These are phyloP conservation scores for Trematocara stigmaticum DNA, from an alignment of 2,113 vertebrate species.

Conservation along the genomic window DNA sequence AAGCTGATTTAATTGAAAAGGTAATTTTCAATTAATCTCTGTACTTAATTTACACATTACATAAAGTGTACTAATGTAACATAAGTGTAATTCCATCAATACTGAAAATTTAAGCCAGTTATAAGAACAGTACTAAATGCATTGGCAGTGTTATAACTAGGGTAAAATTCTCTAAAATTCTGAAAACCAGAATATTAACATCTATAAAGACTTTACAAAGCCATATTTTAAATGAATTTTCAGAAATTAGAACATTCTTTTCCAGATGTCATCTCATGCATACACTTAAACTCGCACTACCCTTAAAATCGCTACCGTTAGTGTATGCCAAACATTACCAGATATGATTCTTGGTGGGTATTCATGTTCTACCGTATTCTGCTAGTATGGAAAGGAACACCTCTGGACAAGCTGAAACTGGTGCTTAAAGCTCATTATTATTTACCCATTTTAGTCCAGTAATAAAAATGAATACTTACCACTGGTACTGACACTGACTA, in stretches of 20 bases:
- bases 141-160: neutral
- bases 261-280: neutral
- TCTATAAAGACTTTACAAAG: neutral
- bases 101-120: neutral
- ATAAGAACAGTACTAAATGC: neutral
- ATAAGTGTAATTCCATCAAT: neutral
- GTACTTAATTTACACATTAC: neutral
- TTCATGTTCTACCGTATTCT: neutral
- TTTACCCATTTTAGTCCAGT: neutral
- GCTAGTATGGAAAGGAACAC: neutral
- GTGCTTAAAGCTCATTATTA: neutral
- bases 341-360: neutral
- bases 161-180: neutral
- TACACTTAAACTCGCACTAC: neutral
- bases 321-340: neutral
- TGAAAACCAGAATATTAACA: neutral
- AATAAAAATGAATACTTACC: neutral
- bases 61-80: neutral
- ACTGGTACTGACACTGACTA: neutral
- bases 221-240: neutral
- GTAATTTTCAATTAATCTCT: neutral
- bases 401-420: neutral
- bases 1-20: neutral
- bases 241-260: neutral
- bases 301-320: accelerated